These are phyloP conservation scores for Vanessa atalanta DNA, from an alignment of 1,140 invertebrate species.

Conservation along the genomic window DNA sequence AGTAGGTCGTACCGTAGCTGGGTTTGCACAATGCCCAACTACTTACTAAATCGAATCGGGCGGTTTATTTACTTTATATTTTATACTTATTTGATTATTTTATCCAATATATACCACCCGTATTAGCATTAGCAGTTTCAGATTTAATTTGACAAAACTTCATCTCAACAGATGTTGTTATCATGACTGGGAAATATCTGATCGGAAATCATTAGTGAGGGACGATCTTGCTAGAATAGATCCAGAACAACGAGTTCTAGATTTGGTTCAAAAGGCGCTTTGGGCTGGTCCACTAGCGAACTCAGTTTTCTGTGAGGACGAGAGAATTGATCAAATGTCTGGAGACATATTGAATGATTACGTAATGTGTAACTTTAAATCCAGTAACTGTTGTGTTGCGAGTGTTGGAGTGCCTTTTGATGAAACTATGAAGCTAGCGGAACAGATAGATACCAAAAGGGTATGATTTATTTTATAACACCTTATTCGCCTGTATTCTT, in stretches of 20 bases:
- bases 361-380: constrained; percentile 43
- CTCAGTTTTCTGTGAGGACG: constrained; percentile 59
- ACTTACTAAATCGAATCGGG: too few relatives aligned
- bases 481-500: too few relatives aligned
- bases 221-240: constrained; percentile 50
- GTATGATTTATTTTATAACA: constrained; percentile 36
- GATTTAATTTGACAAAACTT: not conserved
- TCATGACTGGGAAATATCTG: constrained; percentile 54
- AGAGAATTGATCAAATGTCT: constrained; percentile 51
- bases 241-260: constrained; percentile 53
- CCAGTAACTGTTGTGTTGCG: constrained; percentile 49
- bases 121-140: not conserved
- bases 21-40: too few relatives aligned
- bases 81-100: too few relatives aligned
- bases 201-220: constrained; percentile 45
- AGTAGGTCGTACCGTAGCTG: too few relatives aligned
- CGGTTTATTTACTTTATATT: too few relatives aligned
- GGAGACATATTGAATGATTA: constrained; percentile 42
- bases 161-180: constrained; percentile 47
- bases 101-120: too few relatives aligned
- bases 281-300: constrained; percentile 57
- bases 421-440: constrained; percentile 58
- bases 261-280: constrained; percentile 56
- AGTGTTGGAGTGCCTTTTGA: constrained; percentile 62
- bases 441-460: constrained; percentile 47